Percentiles rank a stretch among this genome's conserved stretches.
These are phyloP conservation scores for Mesopsocus fuscifrons DNA, from an alignment of 2,888 invertebrate species.

Conservation along the genomic window DNA sequence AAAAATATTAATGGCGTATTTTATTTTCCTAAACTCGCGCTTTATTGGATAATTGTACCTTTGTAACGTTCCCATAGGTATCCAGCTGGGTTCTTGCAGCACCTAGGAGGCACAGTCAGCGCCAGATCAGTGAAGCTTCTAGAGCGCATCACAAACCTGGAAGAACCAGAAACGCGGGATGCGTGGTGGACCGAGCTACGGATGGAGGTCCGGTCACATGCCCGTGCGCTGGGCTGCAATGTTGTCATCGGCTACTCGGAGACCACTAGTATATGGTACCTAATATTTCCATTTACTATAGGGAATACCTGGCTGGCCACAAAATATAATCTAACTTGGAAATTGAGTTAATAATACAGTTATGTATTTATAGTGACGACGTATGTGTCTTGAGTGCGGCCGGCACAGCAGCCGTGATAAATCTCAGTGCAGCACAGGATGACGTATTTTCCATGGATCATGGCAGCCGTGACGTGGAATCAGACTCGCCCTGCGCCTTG, in stretches of 20 bases:
- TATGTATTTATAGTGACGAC: constrained; percentile 51
- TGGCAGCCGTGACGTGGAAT: constrained; percentile 14
- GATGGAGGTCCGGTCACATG: constrained; percentile 88
- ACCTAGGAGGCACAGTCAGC: constrained; percentile 71
- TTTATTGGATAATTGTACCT: too few species aligned
- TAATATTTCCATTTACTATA: constrained; percentile 6
- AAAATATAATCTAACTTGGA: too few species aligned
- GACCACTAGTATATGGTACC: constrained; percentile 76
- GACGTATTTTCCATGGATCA: constrained; percentile 2
- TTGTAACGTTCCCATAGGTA: too few species aligned
- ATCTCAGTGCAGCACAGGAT: constrained; percentile 22
- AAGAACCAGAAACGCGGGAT: constrained; percentile 81
- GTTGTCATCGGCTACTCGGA: constrained; percentile 90
- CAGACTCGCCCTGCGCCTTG: constrained; percentile 28
- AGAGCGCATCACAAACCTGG: constrained; percentile 60
- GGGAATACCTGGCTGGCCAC: not conserved
- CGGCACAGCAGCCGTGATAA: constrained; percentile 81
- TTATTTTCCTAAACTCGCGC: too few species aligned
- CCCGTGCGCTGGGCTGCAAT: constrained; percentile 78
- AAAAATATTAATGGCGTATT: too few species aligned
- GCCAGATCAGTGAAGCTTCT: constrained; percentile 68
- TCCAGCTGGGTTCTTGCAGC: constrained; percentile 72
- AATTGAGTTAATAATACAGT: not conserved
- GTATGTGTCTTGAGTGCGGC: constrained; percentile 85
- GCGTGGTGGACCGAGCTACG: constrained; percentile 95